Evolutionary conservation across 2,888 invertebrate species (phyloP).

Genomic region (Andrena camellia): DNA sequence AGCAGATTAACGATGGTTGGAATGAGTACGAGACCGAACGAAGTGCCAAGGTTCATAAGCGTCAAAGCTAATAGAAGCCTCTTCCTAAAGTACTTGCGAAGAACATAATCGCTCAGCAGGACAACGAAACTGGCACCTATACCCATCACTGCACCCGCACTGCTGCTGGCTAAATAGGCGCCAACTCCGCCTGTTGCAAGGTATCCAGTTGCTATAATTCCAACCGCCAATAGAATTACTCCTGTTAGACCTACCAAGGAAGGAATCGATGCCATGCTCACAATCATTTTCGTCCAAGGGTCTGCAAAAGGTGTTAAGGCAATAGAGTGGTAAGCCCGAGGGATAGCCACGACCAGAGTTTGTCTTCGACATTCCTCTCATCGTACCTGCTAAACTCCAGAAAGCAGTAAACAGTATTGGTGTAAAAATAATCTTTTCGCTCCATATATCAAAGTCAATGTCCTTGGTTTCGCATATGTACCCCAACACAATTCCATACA

Average conservation of each 20-base stretch:
- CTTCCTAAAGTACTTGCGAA: conserved; percentile 76
- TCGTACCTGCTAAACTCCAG: conserved; percentile 86
- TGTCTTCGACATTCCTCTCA: background rate
- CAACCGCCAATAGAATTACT: conserved; percentile 75
- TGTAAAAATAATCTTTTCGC: conserved; percentile 87
- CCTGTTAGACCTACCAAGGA: conserved; percentile 79
- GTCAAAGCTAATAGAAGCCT: conserved; percentile 71
- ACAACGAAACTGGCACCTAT: conserved; percentile 79
- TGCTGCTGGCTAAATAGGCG: conserved; percentile 79
- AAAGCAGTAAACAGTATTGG: conserved; percentile 88
- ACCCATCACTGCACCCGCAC: conserved; percentile 82
- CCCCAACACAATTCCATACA: conserved; percentile 79
- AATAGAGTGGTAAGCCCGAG: background rate
- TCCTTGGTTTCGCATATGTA: conserved; percentile 62
- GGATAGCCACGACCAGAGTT: background rate
- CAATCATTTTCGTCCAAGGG: conserved; percentile 87
- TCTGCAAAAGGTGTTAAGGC: conserved; percentile 82
- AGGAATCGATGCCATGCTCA: conserved; percentile 81
- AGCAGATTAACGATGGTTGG: conserved; percentile 74
- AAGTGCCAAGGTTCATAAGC: conserved; percentile 73
- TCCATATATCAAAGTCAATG: conserved; percentile 86
- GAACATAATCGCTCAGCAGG: conserved; percentile 74
- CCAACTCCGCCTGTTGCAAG: conserved; percentile 81
- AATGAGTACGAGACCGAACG: conserved; percentile 73
- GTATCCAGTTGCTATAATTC: conserved; percentile 80